Base-by-base conservation (phyloP, 2,797 vertebrate species). In the Manis pentadactyla region DNA sequence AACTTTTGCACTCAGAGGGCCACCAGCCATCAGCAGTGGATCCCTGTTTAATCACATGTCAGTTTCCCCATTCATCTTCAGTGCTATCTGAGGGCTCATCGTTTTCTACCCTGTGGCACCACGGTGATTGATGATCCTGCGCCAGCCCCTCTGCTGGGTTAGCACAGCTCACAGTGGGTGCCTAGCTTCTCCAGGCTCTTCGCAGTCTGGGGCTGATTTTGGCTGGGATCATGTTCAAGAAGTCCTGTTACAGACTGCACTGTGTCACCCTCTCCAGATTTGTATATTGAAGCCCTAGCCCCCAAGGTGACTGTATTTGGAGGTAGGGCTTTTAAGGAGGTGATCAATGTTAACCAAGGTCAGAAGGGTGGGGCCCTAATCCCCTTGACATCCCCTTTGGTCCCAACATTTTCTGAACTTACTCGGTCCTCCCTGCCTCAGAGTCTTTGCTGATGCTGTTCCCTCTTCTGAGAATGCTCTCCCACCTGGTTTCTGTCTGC, bases 1-100 rank as follows among this genome's bases (percentile, higher is more conserved):
- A 5, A 55, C 88, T 66, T 46, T 39, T 61, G 73, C 53, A 37
- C 53, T 11, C 37, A 21, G 31, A 34, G 34, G 71, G 83, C 74
- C 49, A 1, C 15, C 53, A 53, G 78, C 86, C 71, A 27, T 31
- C 31, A 17, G 57, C 0, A 0, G 88, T 97, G 94, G 97, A 94
- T 82, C 71, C 93, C 96, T 51, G 87, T 82, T 98, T 98, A 97
- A 98, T 98, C 97, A 94, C 97, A 92, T 74, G 93, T 97, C 96
- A 94, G 91, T 87, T 91, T 82, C 83, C 66, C 87, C 97, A 98
- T 98, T 98, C 96, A 97, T 98, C 98, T 98, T 98, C 87, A 0
- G 37, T 0, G 74, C 86, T 98, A 98, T 98, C 98, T 15, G 87
- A 95, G 94, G 78, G 57, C 94, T 98, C 88, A 98, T 98, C 97